Percentiles rank a stretch among this genome's conserved stretches.
These are phyloP conservation scores for Pectinophora gossypiella DNA, from an alignment of 1,140 invertebrate genomes.

Conservation along the genomic window DNA sequence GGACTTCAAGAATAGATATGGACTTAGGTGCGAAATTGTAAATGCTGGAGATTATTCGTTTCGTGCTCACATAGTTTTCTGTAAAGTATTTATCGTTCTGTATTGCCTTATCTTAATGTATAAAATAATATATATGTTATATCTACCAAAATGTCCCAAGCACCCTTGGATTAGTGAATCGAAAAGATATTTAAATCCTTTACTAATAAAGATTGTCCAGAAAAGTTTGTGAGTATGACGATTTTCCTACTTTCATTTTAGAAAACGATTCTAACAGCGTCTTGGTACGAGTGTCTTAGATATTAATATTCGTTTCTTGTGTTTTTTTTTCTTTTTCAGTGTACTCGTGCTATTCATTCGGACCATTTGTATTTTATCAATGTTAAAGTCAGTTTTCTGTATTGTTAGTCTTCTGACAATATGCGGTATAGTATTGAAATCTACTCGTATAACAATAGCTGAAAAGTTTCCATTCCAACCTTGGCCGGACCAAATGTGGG, in stretches of 20 bases:
- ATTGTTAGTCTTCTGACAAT: background rate
- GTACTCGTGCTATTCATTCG: slow-evolving; percentile 29
- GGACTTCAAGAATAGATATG: slow-evolving; percentile 75
- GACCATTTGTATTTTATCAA: slow-evolving; percentile 6
- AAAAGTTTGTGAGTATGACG: slow-evolving; percentile 40
- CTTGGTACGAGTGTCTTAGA: slow-evolving; percentile 71
- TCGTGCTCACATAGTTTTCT: slow-evolving; percentile 43
- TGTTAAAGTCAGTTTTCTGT: background rate
- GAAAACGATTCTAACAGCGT: slow-evolving; percentile 65
- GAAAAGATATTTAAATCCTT: too few relatives aligned
- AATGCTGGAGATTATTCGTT: slow-evolving; percentile 49
- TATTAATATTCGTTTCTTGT: slow-evolving; percentile 42
- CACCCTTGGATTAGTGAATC: too few relatives aligned
- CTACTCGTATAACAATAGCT: slow-evolving; percentile 1
- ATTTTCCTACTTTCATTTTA: slow-evolving; percentile 26
- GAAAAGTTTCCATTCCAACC: slow-evolving; percentile 20
- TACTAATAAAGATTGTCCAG: too few relatives aligned
- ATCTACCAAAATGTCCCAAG: too few relatives aligned
- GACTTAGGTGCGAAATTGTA: slow-evolving; percentile 64
- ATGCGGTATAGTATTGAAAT: background rate
- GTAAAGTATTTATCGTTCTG: too few relatives aligned
- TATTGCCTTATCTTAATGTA: too few relatives aligned
- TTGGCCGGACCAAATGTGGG: slow-evolving; percentile 17
- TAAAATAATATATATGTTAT: too few relatives aligned
- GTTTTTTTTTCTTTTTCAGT: slow-evolving; percentile 21